Evolutionary conservation across 1,140 invertebrate genomes (phyloP).

Genomic region (Apis laboriosa): DNA sequence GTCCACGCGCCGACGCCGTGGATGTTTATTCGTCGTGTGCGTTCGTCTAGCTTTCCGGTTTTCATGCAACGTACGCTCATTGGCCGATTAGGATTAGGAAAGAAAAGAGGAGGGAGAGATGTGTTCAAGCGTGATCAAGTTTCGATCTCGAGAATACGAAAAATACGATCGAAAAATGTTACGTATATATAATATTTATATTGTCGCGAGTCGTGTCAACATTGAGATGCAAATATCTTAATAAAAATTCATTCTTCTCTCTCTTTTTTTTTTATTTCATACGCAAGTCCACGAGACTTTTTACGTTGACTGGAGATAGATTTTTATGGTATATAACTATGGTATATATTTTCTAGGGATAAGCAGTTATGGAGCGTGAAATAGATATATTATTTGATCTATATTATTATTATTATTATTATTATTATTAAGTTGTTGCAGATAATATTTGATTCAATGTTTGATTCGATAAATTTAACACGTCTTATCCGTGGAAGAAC

Average conservation of each 20-base stretch:
- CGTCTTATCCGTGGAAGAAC: no score
- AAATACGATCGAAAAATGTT: neutral
- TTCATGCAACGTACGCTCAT: neutral
- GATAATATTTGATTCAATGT: no score
- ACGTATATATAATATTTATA: neutral
- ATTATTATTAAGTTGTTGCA: no score
- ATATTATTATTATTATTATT: no score
- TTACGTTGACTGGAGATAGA: neutral
- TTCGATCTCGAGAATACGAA: neutral
- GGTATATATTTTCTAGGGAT: neutral
- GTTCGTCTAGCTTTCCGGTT: constrained; percentile 8
- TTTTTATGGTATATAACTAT: neutral
- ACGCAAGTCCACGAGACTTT: neutral
- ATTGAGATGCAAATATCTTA: neutral
- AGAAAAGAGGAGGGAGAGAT: neutral
- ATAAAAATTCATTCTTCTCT: neutral
- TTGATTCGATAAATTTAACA: no score
- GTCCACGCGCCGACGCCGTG: neutral
- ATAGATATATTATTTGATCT: no score
- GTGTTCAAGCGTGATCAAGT: neutral
- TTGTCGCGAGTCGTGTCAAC: neutral
- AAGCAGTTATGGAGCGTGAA: no score
- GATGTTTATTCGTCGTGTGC: constrained; percentile 24
- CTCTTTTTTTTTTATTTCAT: neutral
- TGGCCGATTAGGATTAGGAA: neutral